A percentile compares a stretch with the other conserved stretches of the same genome.
phyloP scores from a whole-genome alignment of 2,888 invertebrate species.

The Pammene aurita region DNA sequence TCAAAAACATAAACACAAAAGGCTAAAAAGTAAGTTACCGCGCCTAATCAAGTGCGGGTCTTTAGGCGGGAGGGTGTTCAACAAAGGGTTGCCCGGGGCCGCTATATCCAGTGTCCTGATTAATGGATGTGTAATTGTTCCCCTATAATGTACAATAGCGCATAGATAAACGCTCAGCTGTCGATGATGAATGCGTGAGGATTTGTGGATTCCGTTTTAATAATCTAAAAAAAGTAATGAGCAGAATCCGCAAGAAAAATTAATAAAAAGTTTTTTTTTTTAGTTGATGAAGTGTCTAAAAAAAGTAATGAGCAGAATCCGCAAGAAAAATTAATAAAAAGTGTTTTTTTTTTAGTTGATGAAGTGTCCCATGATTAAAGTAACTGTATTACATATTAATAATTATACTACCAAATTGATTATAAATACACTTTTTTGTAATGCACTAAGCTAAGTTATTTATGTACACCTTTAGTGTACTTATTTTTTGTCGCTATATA shows the following conservation, averaged over 20 bases:
- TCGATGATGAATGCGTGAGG: constrained; percentile 35
- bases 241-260: background rate
- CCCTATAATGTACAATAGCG: constrained; percentile 34
- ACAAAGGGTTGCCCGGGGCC: constrained; percentile 36
- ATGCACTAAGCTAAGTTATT: too few species aligned
- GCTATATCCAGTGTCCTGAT: constrained; percentile 37
- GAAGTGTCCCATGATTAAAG: too few species aligned
- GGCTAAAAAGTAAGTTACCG: constrained; percentile 38
- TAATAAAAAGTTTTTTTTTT: background rate
- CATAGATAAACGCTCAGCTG: constrained; percentile 40
- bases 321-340: too few species aligned
- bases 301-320: too few species aligned
- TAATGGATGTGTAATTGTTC: constrained; percentile 42
- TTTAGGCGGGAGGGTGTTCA: constrained; percentile 35
- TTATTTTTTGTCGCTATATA: too few species aligned
- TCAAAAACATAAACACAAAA: constrained; percentile 31
- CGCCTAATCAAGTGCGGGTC: constrained; percentile 40
- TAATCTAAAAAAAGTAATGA: background rate
- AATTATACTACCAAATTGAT: too few species aligned
- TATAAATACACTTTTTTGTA: too few species aligned
- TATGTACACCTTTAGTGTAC: too few species aligned
- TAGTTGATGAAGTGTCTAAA: too few species aligned
- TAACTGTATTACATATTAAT: too few species aligned
- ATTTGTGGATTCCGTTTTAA: constrained; percentile 22
- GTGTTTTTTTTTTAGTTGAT: too few species aligned